Base-by-base conservation (phyloP, 35 echinoderm and acorn worm species). In the Diadema setosum region DNA sequence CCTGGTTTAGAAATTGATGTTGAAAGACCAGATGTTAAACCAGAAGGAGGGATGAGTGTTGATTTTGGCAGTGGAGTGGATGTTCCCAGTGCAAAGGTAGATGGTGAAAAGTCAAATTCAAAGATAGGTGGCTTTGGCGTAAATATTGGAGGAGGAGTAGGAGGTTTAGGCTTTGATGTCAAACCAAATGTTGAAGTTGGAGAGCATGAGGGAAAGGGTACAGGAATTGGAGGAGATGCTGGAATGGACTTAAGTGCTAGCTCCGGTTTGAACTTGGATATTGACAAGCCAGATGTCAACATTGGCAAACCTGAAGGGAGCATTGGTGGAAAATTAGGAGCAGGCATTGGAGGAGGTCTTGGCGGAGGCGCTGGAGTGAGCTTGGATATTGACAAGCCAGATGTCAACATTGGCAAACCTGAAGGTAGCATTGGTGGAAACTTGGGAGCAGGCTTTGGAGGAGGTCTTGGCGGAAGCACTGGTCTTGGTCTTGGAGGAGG, bases 111-210 rank as follows among this genome's bases (percentile, higher is more conserved):
- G n/a, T n/a, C n/a, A n/a, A n/a, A n/a, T n/a, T n/a, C n/a, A n/a
- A n/a, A n/a, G n/a, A n/a, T n/a, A n/a, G n/a, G n/a, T n/a, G n/a
- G n/a, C n/a, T n/a, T n/a, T n/a, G n/a, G n/a, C n/a, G n/a, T n/a
- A n/a, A n/a, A n/a, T n/a, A n/a, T n/a, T n/a, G n/a, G n/a, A n/a
- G n/a, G n/a, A 29, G 60, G 46, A 80, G 17, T 80, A 37, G 37
- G 37, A 5, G 9, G 84, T n/a, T 86, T 86, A 46, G 84, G 84
- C 65, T 86, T 86, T 86, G 57, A 39, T 44, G 84, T 56, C 27
- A 89, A 81, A 60, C 43, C 50, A 18, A 59, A 89, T 67, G 61
- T 31, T 27, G 61, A 65, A 7, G 27, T 67, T 7, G 63, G 58
- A 61, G 30, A 24, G 39, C 24, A 8, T 17, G 35, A n/a, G 34